Evolutionary conservation across 2,113 vertebrate genomes (phyloP).

Genomic region (Cathartes aura): DNA sequence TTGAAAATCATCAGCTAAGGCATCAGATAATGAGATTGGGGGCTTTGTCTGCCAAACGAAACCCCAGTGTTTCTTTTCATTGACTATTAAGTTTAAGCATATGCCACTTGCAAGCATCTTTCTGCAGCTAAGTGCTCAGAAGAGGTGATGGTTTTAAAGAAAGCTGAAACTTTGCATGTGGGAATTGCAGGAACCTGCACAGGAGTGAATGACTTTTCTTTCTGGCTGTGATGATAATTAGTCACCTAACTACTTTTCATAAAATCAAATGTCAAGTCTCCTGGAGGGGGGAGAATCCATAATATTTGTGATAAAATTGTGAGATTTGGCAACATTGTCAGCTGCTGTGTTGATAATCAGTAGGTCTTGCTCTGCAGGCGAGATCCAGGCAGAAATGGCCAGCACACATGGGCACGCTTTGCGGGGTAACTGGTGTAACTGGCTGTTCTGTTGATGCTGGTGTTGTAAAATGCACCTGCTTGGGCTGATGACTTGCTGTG

Average conservation of each 20-base stretch:
- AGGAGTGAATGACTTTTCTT: not conserved
- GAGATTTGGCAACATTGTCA: not conserved
- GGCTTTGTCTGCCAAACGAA: not conserved
- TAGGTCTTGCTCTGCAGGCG: not conserved
- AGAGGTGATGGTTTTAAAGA: not conserved
- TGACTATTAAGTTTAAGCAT: not conserved
- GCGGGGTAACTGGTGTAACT: not conserved
- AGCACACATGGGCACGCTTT: fast-evolving
- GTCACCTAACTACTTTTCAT: not conserved
- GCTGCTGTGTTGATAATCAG: not conserved
- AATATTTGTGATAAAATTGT: not conserved
- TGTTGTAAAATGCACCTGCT: not conserved
- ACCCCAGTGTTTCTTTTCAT: not conserved
- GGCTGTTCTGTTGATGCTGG: not conserved
- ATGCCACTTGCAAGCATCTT: not conserved
- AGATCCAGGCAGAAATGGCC: not conserved
- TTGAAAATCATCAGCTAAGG: not conserved
- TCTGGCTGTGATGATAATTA: not conserved
- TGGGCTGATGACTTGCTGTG: not conserved
- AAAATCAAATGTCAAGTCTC: not conserved
- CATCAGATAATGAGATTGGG: not conserved
- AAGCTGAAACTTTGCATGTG: not conserved
- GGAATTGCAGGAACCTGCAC: not conserved
- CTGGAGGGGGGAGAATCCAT: not conserved
- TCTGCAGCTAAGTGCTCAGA: not conserved